Base-by-base conservation (phyloP, 2,113 vertebrate genomes). In the Myotis lucifugus region DNA sequence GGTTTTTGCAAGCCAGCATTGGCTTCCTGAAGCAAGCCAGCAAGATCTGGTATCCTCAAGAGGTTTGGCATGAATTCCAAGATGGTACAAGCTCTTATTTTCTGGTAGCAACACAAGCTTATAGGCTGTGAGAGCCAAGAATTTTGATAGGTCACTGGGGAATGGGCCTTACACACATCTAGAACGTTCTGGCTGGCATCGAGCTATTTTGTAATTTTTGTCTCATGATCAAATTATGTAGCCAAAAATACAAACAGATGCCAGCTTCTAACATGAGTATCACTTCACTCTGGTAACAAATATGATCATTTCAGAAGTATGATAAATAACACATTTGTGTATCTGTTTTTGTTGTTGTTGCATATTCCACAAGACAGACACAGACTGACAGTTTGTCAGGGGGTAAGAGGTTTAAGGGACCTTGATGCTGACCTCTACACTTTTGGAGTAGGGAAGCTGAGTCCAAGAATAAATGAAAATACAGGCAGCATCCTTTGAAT, bases 391-490 rank as follows among this genome's bases (percentile, higher is more conserved):
- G 76, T 89, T 92, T 93, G 50, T 88, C 88, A 96, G 91, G 94
- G 90, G 94, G 81, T 18, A 56, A 6, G 48, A 87, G 21, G 79
- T 9, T 6, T 46, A 88, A 67, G 34, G 77, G n/a, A 52, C 1
- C 25, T 54, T 54, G 42, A 72, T 59, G 27, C 70, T 15, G 70
- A 89, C 7, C n/a, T 74, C 23, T 91, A 59, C 32, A 50, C n/a
- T 90, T 73, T 40, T 0, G 29, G 18, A n/a, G 73, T 46, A 14
- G 27, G 46, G 8, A 74, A 89, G 73, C 5, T 54, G 3, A 89
- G 40, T 59, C 11, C 46, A 40, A 88, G 79, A 98, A 97, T 97
- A 98, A 97, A 97, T 97, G 91, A 97, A 98, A 98, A 97, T 96
- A 96, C 96, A 90, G 91, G 46, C 8, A 19, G 19, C 18, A 74